A percentile compares a stretch with the other conserved stretches of the same genome.
phyloP scores from a whole-genome alignment of 2,888 invertebrate species.

The Magallana nippona region DNA sequence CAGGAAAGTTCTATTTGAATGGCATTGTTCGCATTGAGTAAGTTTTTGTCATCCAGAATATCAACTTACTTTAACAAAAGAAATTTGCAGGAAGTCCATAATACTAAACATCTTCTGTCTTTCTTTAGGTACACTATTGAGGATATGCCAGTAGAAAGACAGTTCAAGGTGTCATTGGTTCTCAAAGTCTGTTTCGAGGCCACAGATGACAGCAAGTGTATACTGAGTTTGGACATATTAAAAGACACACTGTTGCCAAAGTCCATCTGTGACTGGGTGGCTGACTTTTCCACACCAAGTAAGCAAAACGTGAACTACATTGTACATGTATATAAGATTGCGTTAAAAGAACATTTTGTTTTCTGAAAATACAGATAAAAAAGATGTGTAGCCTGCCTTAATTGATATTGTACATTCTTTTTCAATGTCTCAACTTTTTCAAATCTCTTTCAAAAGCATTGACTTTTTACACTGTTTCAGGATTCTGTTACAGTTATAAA shows the following conservation, averaged over 20 bases:
- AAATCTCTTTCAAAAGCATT: no score
- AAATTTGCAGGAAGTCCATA: neutral
- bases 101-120: no score
- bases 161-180: conserved; percentile 45
- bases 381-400: no score
- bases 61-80: neutral
- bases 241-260: conserved; percentile 49
- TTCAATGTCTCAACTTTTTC: no score
- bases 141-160: conserved; percentile 46
- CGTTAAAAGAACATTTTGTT: no score
- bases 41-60: neutral
- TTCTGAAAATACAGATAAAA: no score
- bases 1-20: conserved; percentile 45
- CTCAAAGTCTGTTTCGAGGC: conserved; percentile 52
- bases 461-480: no score
- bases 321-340: no score
- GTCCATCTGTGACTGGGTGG: conserved; percentile 48
- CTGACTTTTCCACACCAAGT: conserved; percentile 51
- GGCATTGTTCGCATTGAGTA: conserved; percentile 35
- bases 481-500: no score
- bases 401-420: no score
- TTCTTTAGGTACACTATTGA: conserved; percentile 44
- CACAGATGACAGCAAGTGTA: conserved; percentile 43
- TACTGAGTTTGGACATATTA: conserved; percentile 40
- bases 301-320: neutral